Conservation (phyloP, 2,113 vertebrate genomes). For the Excalfactoria chinensis region DNA sequence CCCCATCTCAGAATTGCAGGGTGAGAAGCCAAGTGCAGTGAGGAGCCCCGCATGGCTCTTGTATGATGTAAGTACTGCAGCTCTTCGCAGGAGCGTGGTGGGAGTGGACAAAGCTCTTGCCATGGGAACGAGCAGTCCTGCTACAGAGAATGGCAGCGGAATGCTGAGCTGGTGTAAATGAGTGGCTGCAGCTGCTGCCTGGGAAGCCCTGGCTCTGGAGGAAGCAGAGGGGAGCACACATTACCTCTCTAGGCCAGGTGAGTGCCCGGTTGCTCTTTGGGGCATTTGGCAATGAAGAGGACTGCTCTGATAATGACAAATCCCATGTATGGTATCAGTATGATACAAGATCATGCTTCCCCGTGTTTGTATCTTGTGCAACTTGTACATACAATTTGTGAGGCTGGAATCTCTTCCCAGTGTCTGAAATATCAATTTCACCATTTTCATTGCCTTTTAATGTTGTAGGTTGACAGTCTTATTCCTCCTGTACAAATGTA, state of each 20-base stretch:
- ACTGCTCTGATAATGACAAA: not conserved
- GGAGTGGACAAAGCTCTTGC: slow-evolving; percentile 69
- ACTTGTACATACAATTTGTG: not conserved
- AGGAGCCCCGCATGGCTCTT: slow-evolving; percentile 1
- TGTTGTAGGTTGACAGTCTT: not conserved
- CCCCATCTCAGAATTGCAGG: not conserved
- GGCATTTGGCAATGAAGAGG: not conserved
- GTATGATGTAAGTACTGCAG: slow-evolving; percentile 41
- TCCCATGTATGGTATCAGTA: not conserved
- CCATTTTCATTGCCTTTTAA: not conserved
- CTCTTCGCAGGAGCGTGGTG: not conserved
- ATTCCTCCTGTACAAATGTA: not conserved
- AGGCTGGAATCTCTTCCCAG: not conserved
- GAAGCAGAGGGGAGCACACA: not conserved
- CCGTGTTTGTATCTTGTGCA: not conserved
- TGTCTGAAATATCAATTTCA: not conserved
- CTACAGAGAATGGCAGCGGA: slow-evolving; percentile 63
- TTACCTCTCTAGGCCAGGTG: not conserved
- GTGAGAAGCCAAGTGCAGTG: not conserved
- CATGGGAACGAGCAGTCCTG: slow-evolving; percentile 56
- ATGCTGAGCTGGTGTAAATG: slow-evolving; percentile 61
- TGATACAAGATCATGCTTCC: not conserved
- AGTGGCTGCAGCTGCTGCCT: slow-evolving; percentile 61
- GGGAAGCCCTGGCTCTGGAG: not conserved
- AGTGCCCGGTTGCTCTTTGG: fast-evolving